phyloP scores from a whole-genome alignment of 2,888 invertebrate species.

The Himalopsyche tibetana region DNA sequence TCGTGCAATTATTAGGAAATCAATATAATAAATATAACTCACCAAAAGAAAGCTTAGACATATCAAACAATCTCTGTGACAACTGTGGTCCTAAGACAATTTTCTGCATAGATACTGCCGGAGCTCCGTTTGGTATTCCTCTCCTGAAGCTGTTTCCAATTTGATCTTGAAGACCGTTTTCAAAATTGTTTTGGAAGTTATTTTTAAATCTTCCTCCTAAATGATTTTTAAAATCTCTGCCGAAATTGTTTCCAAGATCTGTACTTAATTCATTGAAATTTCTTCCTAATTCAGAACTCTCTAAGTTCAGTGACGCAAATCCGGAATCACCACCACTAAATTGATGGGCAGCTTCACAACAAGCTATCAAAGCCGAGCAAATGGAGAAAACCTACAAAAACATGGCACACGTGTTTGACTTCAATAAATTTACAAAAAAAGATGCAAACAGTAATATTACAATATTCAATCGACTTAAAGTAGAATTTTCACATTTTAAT shows the following conservation, averaged over 20 bases:
- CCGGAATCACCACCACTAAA: conserved; percentile 28
- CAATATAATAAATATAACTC: neutral
- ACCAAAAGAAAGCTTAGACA: neutral
- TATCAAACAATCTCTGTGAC: conserved; percentile 5
- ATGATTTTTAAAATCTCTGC: neutral
- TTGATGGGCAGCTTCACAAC: conserved; percentile 53
- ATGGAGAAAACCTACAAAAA: conserved; percentile 52
- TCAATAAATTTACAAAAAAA: no score
- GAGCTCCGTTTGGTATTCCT: conserved; percentile 31
- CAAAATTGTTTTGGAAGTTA: neutral
- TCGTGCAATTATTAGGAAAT: no score
- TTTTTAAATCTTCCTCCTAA: neutral
- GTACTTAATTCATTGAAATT: neutral
- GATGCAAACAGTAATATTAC: no score
- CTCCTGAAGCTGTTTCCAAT: conserved; percentile 20
- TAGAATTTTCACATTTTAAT: no score
- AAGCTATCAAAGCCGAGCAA: conserved; percentile 33
- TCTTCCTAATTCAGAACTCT: neutral
- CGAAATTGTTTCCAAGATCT: conserved; percentile 36
- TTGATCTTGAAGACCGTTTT: conserved; percentile 45
- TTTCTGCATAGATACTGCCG: conserved; percentile 56
- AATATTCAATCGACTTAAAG: no score
- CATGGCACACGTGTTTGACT: no score
- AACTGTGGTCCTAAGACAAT: conserved; percentile 45
- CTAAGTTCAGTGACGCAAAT: neutral